Base-by-base conservation (phyloP, 2,888 invertebrate species). In the Brachyptera risi region DNA sequence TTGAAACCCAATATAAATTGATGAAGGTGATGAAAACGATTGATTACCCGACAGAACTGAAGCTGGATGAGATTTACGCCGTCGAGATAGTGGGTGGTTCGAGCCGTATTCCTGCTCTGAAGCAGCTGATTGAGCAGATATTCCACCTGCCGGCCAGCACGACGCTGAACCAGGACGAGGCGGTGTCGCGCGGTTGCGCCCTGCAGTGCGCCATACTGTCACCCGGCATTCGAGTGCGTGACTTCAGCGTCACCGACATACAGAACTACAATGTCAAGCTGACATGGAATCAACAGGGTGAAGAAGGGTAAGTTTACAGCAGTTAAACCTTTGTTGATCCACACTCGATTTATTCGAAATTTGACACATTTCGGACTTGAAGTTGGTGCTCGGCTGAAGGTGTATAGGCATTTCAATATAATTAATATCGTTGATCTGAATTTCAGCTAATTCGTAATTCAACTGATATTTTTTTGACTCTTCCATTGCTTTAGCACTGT, bases 11-110 rank as follows among this genome's bases (percentile, higher is more conserved):
- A n/a, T n/a, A n/a, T n/a, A n/a, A n/a, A n/a, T n/a, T n/a, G n/a
- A n/a, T n/a, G n/a, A n/a, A n/a, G n/a, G n/a, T n/a, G n/a, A n/a
- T n/a, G n/a, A n/a, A n/a, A n/a, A n/a, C n/a, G n/a, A n/a, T n/a
- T n/a, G n/a, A n/a, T n/a, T n/a, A n/a, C n/a, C n/a, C n/a, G n/a
- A 35, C 74, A 90, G 90, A 90, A 73, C 75, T 96, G 63, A 80
- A 85, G 62, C 73, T 85, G 58, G 91, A 92, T 60, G 96, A 98
- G 58, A 90, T 99, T 68, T 86, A 93, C 73, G 86, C 95, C 0
- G 94, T 99, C 26, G 99, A 99, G 78, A 85, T 99, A 68, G 93
- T 97, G 37, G 99, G 99, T 40, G 99, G 99, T 9, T 92, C 94
- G 1, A 90, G 91, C 57, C 86, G 99, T 69, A 89, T 99, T 69